Evolutionary conservation across 2,113 vertebrate genomes (phyloP).

Genomic region (Hepsetus odoe): DNA sequence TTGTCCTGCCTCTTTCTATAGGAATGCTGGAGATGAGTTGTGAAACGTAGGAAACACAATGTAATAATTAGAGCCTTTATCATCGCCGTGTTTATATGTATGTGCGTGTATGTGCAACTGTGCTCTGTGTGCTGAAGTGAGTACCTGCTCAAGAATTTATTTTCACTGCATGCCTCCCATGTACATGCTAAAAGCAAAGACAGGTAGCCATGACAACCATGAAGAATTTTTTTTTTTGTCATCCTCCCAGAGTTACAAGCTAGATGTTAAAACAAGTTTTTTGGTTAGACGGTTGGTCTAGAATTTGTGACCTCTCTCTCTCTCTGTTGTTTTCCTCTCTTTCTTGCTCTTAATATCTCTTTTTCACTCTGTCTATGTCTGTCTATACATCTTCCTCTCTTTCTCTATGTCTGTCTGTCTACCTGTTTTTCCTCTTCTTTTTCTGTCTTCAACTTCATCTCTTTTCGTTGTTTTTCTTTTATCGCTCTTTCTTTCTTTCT

Average conservation of each 20-base stretch:
- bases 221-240: conserved; percentile 29
- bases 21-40: conserved; percentile 42
- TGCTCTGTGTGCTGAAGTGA: conserved; percentile 15
- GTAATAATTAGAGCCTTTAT: conserved; percentile 36
- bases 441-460: too few relatives aligned
- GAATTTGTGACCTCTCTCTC: conserved; percentile 26
- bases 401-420: too few relatives aligned
- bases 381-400: too few relatives aligned
- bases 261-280: conserved; percentile 32
- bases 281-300: conserved; percentile 43
- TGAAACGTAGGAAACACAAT: conserved; percentile 18
- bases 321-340: conserved; percentile 15
- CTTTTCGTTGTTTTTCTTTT: too few relatives aligned
- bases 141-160: conserved; percentile 43
- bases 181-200: conserved; percentile 26
- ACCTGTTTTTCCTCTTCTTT: too few relatives aligned
- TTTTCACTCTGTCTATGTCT: too few relatives aligned
- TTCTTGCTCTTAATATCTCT: not conserved
- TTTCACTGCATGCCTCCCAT: conserved; percentile 28
- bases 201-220: conserved; percentile 37
- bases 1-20: conserved; percentile 13
- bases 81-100: not conserved
- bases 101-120: not conserved
- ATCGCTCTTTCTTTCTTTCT: too few relatives aligned
- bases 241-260: conserved; percentile 14